Evolutionary conservation across 2,113 vertebrate species (phyloP).

Genomic region (Morphnarchus princeps): DNA sequence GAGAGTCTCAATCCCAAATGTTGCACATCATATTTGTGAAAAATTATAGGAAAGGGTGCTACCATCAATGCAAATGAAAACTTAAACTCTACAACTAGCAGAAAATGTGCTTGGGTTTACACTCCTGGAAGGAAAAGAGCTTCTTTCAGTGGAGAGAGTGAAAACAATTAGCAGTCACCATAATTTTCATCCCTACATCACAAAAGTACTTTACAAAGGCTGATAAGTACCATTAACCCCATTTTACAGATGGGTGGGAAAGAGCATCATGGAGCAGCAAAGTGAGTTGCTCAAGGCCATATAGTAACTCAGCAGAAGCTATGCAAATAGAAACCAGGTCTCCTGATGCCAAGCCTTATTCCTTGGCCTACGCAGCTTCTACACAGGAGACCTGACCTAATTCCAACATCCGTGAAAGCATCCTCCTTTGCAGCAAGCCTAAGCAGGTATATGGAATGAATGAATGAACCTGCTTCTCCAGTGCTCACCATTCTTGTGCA

Average conservation of each 20-base stretch:
- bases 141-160: background rate
- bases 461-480: background rate
- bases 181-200: background rate
- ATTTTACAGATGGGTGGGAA: constrained; percentile 40
- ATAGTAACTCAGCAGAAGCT: constrained; percentile 39
- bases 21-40: background rate
- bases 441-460: background rate
- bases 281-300: constrained; percentile 56
- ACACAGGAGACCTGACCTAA: constrained; percentile 40
- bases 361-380: constrained; percentile 1
- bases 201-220: background rate
- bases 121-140: background rate
- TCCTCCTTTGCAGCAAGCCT: constrained; percentile 17
- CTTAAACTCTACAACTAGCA: background rate
- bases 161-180: constrained; percentile 19
- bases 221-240: constrained; percentile 24
- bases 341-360: constrained; percentile 45
- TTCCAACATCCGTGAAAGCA: background rate
- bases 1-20: background rate
- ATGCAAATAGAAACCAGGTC: constrained; percentile 37
- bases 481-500: constrained; percentile 21
- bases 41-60: background rate
- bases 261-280: background rate
- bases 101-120: background rate
- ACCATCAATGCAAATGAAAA: background rate